These are phyloP conservation scores for Eira barbara DNA, from an alignment of 2,113 vertebrate species.

Conservation along the genomic window DNA sequence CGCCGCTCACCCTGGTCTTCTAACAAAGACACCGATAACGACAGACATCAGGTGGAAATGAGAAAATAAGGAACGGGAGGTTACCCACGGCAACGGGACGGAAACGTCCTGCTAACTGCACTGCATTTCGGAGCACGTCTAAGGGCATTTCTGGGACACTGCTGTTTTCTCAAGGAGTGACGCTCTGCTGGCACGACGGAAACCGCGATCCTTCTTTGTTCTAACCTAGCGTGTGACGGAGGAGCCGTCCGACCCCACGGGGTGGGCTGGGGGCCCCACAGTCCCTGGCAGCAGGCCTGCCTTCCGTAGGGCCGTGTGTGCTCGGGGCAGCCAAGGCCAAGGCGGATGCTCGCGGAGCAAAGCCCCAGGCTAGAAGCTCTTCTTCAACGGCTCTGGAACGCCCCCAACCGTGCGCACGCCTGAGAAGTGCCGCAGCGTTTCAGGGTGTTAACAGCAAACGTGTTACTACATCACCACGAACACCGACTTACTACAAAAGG, in stretches of 20 bases:
- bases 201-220: background rate
- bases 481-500: background rate
- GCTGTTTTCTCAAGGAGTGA: background rate
- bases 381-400: background rate
- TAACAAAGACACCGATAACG: background rate
- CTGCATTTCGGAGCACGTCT: background rate
- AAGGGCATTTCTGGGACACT: no score
- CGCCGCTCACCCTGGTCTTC: background rate
- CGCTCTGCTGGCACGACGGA: background rate
- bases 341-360: fast-evolving
- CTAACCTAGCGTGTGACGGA: background rate
- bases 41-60: background rate
- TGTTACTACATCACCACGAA: no score
- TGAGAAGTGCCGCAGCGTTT: background rate
- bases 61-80: background rate
- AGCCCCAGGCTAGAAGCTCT: background rate
- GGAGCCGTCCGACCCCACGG: fast-evolving
- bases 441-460: background rate
- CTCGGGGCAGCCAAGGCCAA: background rate
- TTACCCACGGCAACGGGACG: background rate
- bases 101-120: background rate
- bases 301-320: fast-evolving
- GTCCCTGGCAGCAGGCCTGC: background rate
- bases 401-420: background rate
- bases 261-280: background rate